These are phyloP conservation scores for Nephrocerus scutellatus DNA, from an alignment of 2,888 invertebrate species.

Conservation along the genomic window DNA sequence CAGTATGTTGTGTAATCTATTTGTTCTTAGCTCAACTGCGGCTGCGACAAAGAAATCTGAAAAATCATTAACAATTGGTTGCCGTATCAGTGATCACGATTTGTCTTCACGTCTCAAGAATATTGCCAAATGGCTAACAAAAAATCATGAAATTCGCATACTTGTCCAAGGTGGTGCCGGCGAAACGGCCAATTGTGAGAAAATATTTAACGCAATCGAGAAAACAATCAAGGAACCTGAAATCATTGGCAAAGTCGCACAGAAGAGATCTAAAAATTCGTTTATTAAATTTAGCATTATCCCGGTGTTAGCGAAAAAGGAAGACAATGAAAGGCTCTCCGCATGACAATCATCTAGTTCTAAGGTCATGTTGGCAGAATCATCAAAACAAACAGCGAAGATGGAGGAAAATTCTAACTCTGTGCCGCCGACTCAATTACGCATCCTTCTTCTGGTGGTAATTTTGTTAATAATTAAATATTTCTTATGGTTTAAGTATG, in stretches of 20 bases:
- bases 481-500: too few relatives aligned
- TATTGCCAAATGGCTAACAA: constrained; percentile 59
- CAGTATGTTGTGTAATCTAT: neutral
- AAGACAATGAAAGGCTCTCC: too few relatives aligned
- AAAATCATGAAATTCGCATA: constrained; percentile 56
- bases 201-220: constrained; percentile 54
- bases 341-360: too few relatives aligned
- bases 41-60: constrained; percentile 52
- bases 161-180: constrained; percentile 33
- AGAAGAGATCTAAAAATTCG: constrained; percentile 57
- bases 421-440: too few relatives aligned
- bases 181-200: constrained; percentile 45
- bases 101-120: constrained; percentile 58
- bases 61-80: constrained; percentile 57
- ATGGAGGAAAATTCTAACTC: too few relatives aligned
- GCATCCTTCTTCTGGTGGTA: too few relatives aligned
- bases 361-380: too few relatives aligned
- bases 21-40: constrained; percentile 22
- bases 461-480: too few relatives aligned
- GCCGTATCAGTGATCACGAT: constrained; percentile 61
- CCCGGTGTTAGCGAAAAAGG: too few relatives aligned
- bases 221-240: constrained; percentile 47
- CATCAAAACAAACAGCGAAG: too few relatives aligned
- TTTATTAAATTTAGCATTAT: constrained; percentile 58
- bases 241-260: constrained; percentile 52